Conservation (phyloP, 2,113 vertebrate species). For the Connochaetes taurinus region DNA sequence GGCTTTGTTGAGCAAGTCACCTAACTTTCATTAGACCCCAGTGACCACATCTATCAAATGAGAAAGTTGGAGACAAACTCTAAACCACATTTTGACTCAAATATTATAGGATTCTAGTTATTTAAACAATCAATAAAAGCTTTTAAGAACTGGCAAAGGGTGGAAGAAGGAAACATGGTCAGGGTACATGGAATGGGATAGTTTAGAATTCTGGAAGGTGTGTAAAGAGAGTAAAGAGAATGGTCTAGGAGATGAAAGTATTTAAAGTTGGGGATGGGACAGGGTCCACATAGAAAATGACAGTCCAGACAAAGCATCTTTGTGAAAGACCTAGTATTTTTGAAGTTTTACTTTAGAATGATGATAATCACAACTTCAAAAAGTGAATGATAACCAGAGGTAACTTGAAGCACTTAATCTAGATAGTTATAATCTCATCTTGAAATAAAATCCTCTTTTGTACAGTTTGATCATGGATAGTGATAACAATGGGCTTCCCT, state of each 20-base stretch:
- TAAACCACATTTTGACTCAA: background rate
- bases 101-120: background rate
- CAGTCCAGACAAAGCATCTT: background rate
- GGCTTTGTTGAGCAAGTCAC: constrained; percentile 53
- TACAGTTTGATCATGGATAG: background rate
- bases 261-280: background rate
- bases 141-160: background rate
- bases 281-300: too few relatives aligned
- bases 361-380: background rate
- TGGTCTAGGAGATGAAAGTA: background rate
- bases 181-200: background rate
- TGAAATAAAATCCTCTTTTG: background rate
- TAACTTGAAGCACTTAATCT: background rate
- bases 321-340: background rate
- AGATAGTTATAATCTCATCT: background rate
- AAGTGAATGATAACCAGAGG: background rate
- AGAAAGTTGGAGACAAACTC: background rate
- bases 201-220: background rate
- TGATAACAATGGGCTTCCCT: background rate
- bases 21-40: constrained; percentile 17
- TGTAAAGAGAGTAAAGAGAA: background rate
- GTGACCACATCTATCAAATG: background rate
- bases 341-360: background rate
- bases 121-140: background rate
- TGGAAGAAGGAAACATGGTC: background rate